A percentile compares a stretch with the other conserved stretches of the same genome.
These are phyloP conservation scores for Clupea harengus DNA, from an alignment of 2,113 vertebrate genomes.

Conservation along the genomic window DNA sequence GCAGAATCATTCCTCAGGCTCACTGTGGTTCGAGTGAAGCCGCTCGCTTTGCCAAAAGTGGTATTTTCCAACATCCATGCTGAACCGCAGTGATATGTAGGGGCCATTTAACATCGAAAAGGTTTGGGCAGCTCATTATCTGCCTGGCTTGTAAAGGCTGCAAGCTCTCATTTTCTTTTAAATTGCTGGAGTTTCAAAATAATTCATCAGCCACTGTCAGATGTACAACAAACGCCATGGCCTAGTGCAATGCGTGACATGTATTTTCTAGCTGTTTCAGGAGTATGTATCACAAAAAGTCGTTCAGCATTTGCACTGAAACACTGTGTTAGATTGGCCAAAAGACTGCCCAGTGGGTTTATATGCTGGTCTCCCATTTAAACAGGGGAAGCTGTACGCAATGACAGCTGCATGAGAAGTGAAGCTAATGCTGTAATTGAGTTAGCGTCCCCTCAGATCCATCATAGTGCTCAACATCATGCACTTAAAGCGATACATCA, in stretches of 20 bases:
- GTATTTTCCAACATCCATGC: neutral
- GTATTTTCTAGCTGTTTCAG: neutral
- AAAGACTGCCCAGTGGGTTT: neutral
- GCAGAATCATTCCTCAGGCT: neutral
- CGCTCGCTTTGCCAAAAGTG: neutral
- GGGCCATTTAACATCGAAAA: neutral
- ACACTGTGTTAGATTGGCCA: neutral
- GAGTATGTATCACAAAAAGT: neutral
- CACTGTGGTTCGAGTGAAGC: neutral
- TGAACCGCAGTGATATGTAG: neutral
- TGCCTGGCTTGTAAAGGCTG: neutral
- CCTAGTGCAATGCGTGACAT: neutral
- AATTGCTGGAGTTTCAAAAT: neutral
- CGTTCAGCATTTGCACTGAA: neutral
- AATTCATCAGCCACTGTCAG: neutral
- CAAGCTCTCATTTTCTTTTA: neutral
- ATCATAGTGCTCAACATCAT: neutral
- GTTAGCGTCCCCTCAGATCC: neutral
- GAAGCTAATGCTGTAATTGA: neutral
- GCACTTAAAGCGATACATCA: neutral
- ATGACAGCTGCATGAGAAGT: constrained; percentile 1
- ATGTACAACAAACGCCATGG: neutral
- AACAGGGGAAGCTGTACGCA: neutral
- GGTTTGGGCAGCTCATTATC: neutral
- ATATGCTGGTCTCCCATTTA: neutral